These are phyloP conservation scores for Noctilio leporinus DNA, from an alignment of 2,113 vertebrate species.

Conservation along the genomic window DNA sequence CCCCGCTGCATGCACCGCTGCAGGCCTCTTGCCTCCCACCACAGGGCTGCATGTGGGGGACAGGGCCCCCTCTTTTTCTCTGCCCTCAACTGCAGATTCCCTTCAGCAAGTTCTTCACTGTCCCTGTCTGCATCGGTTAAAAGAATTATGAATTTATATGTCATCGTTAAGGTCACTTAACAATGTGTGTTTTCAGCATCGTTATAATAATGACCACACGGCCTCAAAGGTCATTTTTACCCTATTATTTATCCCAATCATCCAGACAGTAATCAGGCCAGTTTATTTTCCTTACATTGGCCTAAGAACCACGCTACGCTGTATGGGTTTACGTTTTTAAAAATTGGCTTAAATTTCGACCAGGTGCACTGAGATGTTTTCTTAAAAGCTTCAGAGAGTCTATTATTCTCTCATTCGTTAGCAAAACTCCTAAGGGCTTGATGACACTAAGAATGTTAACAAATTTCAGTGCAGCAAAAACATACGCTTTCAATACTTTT, in stretches of 20 bases:
- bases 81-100: background rate
- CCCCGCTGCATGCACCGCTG: rapidly evolving
- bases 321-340: background rate
- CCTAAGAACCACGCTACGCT: background rate
- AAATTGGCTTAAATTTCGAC: background rate
- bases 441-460: background rate
- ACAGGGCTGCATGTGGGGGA: background rate
- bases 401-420: background rate
- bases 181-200: background rate
- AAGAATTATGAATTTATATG: background rate
- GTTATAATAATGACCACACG: background rate
- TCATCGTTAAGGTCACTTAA: background rate
- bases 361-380: background rate
- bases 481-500: background rate
- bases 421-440: background rate
- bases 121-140: background rate
- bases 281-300: background rate
- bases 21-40: rapidly evolving
- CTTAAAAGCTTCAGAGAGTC: background rate
- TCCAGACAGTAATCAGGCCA: background rate
- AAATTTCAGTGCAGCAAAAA: background rate
- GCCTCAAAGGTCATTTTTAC: background rate
- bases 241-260: background rate
- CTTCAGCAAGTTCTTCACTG: background rate
- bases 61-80: background rate